Evolutionary conservation across 2,888 invertebrate species (phyloP), one percentile per base, ranked within the genome.

Genomic region (Pyrrhosoma nymphula): DNA sequence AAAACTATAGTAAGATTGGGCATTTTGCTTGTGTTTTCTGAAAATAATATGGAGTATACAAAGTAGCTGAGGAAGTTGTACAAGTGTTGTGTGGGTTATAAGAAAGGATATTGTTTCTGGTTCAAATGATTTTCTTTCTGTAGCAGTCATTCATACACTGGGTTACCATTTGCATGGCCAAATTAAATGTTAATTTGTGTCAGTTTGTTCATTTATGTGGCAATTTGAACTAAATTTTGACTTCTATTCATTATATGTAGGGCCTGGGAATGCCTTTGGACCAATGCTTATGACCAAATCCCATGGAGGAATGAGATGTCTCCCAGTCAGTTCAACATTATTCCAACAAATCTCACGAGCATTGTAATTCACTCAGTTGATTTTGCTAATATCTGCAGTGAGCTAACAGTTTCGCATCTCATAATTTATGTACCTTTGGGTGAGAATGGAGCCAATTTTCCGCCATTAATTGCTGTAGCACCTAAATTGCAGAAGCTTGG

Each of bases 251-350:
- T 47, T 47, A 88, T 47, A 14, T 88, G 23, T n/a, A 89, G 89
- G 3, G 89, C 55, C 14, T 89, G 89, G 89, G 55, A 89, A 89
- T 89, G 89, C 18, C 89, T 89, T n/a, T 89, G 89, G 89, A 89
- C 89, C 26, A 89, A 89, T 55, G 47, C 89, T 89, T 89, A 89
- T 20, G 23, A 26, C 26, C 26, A 26, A 20, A 89, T 89, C 26
- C 89, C 89, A 26, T 89, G 89, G 89, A 56, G 55, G 12, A 89
- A 55, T 55, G 89, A 47, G n/a, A 89, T 56, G n/a, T 6, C 23
- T 0, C 0, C 89, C 12, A 14, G 14, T 55, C n/a, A 56, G n/a
- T 23, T n/a, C n/a, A 56, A 2, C 89, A 89, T 89, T 4, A 26
- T 56, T 89, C 35, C 47, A 10, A 56, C 55, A 26, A 47, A 89